Percentiles rank a stretch among this genome's conserved stretches.
phyloP scores from a whole-genome alignment of 1,140 invertebrate species.

The Leptopilina boulardi region DNA sequence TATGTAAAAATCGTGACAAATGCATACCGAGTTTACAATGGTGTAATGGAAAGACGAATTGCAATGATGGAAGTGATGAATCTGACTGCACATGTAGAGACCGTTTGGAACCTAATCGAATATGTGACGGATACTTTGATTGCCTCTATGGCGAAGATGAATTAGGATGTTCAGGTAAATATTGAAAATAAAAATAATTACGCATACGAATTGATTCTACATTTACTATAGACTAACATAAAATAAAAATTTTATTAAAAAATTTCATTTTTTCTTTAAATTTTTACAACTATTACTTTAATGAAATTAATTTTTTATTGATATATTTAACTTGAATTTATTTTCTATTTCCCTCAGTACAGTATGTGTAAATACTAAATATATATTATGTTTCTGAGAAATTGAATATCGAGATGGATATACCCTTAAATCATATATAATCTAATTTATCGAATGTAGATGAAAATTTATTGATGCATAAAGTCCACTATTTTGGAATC shows the following conservation, averaged over 20 bases:
- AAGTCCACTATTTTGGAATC: not conserved
- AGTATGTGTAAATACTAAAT: no score
- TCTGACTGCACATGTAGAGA: constrained; percentile 82
- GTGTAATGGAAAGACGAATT: constrained; percentile 87
- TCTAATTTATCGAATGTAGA: not conserved
- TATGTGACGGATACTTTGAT: constrained; percentile 90
- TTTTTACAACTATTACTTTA: no score
- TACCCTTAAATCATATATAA: no score
- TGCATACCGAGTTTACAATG: constrained; percentile 80
- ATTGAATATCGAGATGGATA: no score
- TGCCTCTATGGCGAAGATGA: constrained; percentile 84
- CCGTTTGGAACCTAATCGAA: constrained; percentile 78
- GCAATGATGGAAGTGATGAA: constrained; percentile 89
- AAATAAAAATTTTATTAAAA: not conserved
- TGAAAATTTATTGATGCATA: not conserved
- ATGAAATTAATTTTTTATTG: no score
- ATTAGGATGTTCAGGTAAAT: constrained; percentile 82
- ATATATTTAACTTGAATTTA: no score
- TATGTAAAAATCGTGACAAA: constrained; percentile 52
- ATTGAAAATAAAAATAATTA: not conserved
- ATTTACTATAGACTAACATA: no score
- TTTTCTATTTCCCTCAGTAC: no score
- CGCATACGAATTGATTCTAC: no score
- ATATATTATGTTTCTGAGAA: no score
- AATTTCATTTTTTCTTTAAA: no score